Evolutionary conservation across 2,113 vertebrate genomes (phyloP).

Genomic region (Telmatochromis bifrenatus): DNA sequence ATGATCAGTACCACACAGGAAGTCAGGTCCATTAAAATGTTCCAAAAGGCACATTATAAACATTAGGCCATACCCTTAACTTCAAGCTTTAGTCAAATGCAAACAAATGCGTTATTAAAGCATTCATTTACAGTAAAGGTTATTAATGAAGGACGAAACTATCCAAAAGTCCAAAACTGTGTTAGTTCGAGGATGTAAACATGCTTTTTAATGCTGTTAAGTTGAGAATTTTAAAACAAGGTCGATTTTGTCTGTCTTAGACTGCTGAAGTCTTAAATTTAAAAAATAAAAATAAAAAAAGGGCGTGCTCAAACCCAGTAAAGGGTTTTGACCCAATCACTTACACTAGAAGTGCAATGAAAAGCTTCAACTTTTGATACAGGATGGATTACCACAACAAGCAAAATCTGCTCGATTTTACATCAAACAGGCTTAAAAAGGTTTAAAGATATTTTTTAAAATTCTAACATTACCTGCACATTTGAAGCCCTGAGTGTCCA

Average conservation of each 20-base stretch:
- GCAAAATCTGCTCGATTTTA: neutral
- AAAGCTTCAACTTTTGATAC: neutral
- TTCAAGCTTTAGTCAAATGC: neutral
- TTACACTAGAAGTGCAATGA: neutral
- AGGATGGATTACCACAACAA: accelerated
- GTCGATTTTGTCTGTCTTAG: neutral
- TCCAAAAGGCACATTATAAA: neutral
- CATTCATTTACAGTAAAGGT: neutral
- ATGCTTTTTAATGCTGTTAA: neutral
- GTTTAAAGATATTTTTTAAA: neutral
- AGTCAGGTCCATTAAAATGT: neutral
- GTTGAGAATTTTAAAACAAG: neutral
- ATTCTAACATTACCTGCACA: constrained; percentile 82
- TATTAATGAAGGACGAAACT: neutral
- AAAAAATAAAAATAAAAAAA: neutral
- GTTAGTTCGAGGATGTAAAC: neutral
- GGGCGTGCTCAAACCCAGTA: accelerated
- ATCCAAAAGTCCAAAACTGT: accelerated
- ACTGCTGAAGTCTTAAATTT: neutral
- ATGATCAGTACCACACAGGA: neutral
- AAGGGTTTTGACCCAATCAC: neutral
- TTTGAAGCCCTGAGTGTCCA: constrained; percentile 88
- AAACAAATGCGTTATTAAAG: accelerated
- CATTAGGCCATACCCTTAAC: neutral
- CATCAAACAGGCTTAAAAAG: neutral